Evolutionary conservation across 2,888 invertebrate genomes (phyloP), one percentile per base, ranked within the genome.

Genomic region (Malacosoma neustria): DNA sequence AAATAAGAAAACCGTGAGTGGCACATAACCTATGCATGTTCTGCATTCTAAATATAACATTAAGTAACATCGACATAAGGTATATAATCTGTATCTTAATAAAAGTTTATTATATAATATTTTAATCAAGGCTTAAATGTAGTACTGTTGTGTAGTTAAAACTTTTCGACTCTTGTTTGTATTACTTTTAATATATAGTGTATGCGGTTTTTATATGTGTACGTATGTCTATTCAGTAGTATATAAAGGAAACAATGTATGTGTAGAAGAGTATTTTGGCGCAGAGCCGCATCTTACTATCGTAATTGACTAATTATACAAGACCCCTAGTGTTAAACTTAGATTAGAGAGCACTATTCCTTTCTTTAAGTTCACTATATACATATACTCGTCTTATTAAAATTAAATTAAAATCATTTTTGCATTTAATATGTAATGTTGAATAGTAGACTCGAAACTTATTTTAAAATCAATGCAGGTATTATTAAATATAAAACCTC

Each of bases 231-330:
- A 85, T 85, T 76, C 73, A 76, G 80, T 85, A 85, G 82, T 75
- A 72, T 71, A 70, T 71, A 71, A 72, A 65, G 58, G 63, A 65
- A 65, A 74, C 70, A 70, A n/a, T 79, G 77, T 80, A 76, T 82
- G 79, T 77, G 79, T 75, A 76, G 75, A 81, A 77, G 79, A 82
- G 84, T 84, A 82, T 81, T 77, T 74, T 80, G 75, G 22, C 22
- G 22, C 22, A 5, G 22, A 7, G 5, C 22, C 6, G 22, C 22
- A 44, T 54, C 55, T 85, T 84, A 85, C 73, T 66, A 87, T 87
- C 87, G 87, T 87, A 87, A 87, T 87, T 87, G 87, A 87, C 87
- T 87, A 87, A 87, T 87, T 87, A 81, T 73, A 76, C 68, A 69
- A 72, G 54, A 69, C 66, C 80, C 77, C 67, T 84, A 84, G 81